phyloP scores from a whole-genome alignment of 2,113 vertebrate genomes.

The Ascaphus truei region DNA sequence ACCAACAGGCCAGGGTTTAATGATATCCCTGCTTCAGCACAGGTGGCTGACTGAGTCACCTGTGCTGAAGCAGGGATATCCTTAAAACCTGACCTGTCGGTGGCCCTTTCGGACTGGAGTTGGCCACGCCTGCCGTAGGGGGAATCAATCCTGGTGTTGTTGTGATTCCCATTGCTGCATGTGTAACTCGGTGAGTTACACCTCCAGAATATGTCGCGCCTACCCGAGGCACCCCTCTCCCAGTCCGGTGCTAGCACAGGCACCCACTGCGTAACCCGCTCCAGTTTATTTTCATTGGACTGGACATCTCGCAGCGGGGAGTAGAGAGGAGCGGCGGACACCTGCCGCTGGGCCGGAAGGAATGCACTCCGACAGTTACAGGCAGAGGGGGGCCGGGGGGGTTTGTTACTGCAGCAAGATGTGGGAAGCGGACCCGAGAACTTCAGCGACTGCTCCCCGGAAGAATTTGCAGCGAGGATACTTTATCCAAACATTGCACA shows the following conservation, averaged over 20 bases:
- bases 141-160: too few species aligned
- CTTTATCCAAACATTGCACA: too few species aligned
- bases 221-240: conserved; percentile 14
- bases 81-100: too few species aligned
- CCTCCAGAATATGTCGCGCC: neutral
- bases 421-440: conserved; percentile 14
- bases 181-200: neutral
- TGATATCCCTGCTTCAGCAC: too few species aligned
- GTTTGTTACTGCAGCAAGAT: conserved; percentile 40
- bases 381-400: conserved; percentile 24
- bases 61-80: too few species aligned
- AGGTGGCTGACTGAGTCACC: too few species aligned
- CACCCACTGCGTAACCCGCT: conserved; percentile 52
- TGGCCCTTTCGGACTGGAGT: too few species aligned
- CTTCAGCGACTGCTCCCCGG: too few species aligned
- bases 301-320: conserved; percentile 51
- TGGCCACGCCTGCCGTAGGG: too few species aligned
- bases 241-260: conserved; percentile 37
- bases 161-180: too few species aligned
- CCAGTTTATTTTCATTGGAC: conserved; percentile 61
- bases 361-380: conserved; percentile 41
- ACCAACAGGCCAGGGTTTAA: too few species aligned
- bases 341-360: conserved; percentile 53
- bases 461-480: too few species aligned
- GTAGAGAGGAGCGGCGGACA: conserved; percentile 49